A percentile compares a stretch with the other conserved stretches of the same genome.
Evolutionary conservation across 1,140 invertebrate species (phyloP).

Genomic region (Drosophila miranda): DNA sequence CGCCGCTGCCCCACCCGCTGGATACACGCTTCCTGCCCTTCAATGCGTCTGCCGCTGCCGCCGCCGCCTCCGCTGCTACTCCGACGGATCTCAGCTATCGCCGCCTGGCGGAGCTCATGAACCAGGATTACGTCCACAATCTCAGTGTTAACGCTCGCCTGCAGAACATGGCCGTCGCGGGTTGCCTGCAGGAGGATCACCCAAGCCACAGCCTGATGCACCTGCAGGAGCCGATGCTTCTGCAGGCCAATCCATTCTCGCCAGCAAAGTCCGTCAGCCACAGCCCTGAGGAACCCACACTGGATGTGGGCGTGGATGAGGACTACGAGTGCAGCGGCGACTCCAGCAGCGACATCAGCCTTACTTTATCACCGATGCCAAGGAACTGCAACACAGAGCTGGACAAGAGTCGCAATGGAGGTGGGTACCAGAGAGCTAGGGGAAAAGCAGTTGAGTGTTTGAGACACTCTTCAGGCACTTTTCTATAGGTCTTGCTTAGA

Average conservation of each 20-base stretch:
- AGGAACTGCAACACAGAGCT: slow-evolving; percentile 66
- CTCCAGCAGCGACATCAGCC: slow-evolving; percentile 79
- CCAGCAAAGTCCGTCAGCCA: slow-evolving; percentile 52
- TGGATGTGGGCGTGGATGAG: slow-evolving; percentile 76
- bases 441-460: background rate
- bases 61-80: slow-evolving; percentile 16
- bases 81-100: slow-evolving; percentile 64
- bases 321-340: slow-evolving; percentile 79
- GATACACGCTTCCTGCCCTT: slow-evolving; percentile 68
- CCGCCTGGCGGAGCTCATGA: slow-evolving; percentile 70
- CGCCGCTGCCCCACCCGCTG: slow-evolving; percentile 54
- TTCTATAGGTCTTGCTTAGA: too few relatives aligned
- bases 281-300: slow-evolving; percentile 54
- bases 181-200: slow-evolving; percentile 50
- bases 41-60: slow-evolving; percentile 35
- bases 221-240: slow-evolving; percentile 24
- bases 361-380: slow-evolving; percentile 78
- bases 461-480: background rate
- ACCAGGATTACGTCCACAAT: slow-evolving; percentile 72
- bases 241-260: slow-evolving; percentile 37
- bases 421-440: slow-evolving; percentile 28
- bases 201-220: slow-evolving; percentile 6
- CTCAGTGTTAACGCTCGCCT: slow-evolving; percentile 64
- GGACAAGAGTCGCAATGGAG: slow-evolving; percentile 75
- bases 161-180: slow-evolving; percentile 59